Evolutionary conservation across 2,888 invertebrate species (phyloP), one percentile per base, ranked within the genome.

Genomic region (Diaperis boleti): DNA sequence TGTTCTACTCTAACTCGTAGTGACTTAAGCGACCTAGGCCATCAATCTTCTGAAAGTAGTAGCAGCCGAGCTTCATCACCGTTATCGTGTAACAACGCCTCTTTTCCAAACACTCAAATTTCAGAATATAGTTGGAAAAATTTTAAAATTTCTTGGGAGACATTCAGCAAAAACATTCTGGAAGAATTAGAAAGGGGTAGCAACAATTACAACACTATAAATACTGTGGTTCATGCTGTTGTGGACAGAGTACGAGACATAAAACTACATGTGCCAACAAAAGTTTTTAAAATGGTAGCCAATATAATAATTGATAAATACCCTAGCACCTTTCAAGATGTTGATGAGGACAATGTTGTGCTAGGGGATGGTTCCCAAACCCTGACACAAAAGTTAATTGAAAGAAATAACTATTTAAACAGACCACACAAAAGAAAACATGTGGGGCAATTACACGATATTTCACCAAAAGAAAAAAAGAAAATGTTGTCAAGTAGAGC

Each of bases 291-390:
- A n/a, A 35, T 7, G 4, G n/a, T 11, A 35, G 67, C 69, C 26
- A 56, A 56, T 26, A 68, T 72, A 59, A 47, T 72, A 5, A 57
- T 68, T 7, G 57, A 66, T 4, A 66, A 65, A 52, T 73, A 65
- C 62, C 71, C 72, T 5, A 20, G 56, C 37, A 61, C 57, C n/a
- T 72, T 73, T 54, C n/a, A 59, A 56, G 73, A 74, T 57, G 29
- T 56, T 6, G 72, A 72, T 59, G 67, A 69, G 11, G 70, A 74
- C 44, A 69, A 69, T 22, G 5, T 6, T 22, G 22, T 22, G 4
- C 7, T 6, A 4, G 22, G 22, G 5, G 22, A 22, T 22, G 22
- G 22, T 6, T 22, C 22, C 7, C 22, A 22, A 4, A 6, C 22
- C 5, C 4, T 22, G 4, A 6, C 7, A 6, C 7, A 4, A 4